Percentiles rank a stretch among this genome's conserved stretches.
phyloP scores from a whole-genome alignment of 2,888 invertebrate genomes.

The Trileptium ribeirensis region DNA sequence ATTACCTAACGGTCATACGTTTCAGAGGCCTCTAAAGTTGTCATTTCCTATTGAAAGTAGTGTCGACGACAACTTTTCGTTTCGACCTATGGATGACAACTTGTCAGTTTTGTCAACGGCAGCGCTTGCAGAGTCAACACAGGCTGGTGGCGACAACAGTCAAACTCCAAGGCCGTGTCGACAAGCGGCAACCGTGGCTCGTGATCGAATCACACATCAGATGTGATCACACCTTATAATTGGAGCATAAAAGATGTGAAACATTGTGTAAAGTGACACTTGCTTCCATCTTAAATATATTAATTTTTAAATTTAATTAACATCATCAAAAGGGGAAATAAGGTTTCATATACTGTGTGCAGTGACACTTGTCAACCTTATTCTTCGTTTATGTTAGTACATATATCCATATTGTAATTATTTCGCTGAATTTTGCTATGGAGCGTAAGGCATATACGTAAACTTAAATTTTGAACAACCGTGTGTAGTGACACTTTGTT shows the following conservation, averaged over 20 bases:
- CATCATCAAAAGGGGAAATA: too few species aligned
- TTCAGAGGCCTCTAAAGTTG: neutral
- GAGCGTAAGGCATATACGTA: too few species aligned
- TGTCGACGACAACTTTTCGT: neutral
- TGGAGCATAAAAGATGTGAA: neutral
- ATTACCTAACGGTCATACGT: neutral
- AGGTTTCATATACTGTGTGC: too few species aligned
- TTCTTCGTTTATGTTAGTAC: neutral
- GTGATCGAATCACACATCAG: neutral
- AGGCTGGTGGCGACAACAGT: neutral
- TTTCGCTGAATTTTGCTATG: too few species aligned
- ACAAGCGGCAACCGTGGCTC: neutral
- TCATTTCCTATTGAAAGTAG: neutral
- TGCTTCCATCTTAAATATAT: too few species aligned
- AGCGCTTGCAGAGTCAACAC: too few species aligned
- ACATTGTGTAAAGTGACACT: too few species aligned
- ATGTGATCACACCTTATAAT: neutral
- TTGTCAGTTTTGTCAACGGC: neutral
- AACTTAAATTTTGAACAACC: too few species aligned
- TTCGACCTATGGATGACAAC: neutral
- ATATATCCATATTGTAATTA: neutral
- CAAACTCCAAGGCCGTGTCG: neutral
- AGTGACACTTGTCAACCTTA: neutral
- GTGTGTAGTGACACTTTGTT: too few species aligned
- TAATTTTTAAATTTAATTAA: too few species aligned